Evolutionary conservation across 2,797 vertebrate species (phyloP).

Genomic region (Centropyge bicolor): DNA sequence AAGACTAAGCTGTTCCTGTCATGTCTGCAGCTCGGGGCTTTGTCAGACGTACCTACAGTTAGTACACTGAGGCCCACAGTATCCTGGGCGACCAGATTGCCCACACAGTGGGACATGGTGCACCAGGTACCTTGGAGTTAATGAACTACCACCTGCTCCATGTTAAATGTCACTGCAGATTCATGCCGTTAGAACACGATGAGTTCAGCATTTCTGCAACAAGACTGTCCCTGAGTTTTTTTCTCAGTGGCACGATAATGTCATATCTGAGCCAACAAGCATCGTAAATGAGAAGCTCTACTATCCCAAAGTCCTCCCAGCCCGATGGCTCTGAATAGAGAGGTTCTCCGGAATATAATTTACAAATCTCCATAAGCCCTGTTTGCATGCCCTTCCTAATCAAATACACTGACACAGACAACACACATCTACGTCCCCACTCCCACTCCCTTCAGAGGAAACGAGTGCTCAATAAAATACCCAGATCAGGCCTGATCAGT

Average conservation of each 20-base stretch:
- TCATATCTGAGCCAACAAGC: not conserved
- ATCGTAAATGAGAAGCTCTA: constrained; percentile 28
- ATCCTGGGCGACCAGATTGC: constrained; percentile 74
- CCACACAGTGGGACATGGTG: constrained; percentile 68
- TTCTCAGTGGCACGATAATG: not conserved
- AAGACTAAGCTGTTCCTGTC: constrained; percentile 53
- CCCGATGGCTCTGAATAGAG: not conserved
- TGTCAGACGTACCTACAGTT: constrained; percentile 53
- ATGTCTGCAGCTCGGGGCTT: constrained; percentile 46
- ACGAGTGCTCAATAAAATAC: constrained; percentile 66
- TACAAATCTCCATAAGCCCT: constrained; percentile 26
- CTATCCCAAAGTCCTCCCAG: constrained; percentile 1
- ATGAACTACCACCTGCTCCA: constrained; percentile 79
- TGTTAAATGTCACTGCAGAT: constrained; percentile 62
- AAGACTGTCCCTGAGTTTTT: constrained; percentile 7
- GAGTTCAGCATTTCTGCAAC: constrained; percentile 46
- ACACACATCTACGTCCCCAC: constrained; percentile 18
- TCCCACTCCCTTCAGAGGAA: constrained; percentile 52
- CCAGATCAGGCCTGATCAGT: constrained; percentile 64
- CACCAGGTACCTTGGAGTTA: constrained; percentile 72
- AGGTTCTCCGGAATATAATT: constrained; percentile 16
- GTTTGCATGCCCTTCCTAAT: constrained; percentile 39
- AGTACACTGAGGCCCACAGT: constrained; percentile 36
- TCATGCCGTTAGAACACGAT: constrained; percentile 27
- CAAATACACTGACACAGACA: constrained; percentile 44